phyloP scores from a whole-genome alignment of 2,888 invertebrate species.

The Hecatera dysodea region DNA sequence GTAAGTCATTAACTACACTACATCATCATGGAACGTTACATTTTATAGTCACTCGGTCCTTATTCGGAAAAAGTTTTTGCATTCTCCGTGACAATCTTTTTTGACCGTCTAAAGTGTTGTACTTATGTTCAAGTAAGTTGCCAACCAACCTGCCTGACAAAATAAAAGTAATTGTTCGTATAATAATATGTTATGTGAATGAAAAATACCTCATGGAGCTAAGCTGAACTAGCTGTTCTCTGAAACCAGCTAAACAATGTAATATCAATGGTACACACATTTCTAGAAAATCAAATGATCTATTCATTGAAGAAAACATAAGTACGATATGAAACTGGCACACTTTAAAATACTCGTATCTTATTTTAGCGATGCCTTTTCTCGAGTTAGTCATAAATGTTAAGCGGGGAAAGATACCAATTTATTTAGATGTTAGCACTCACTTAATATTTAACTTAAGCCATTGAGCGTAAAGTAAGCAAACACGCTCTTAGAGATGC shows the following conservation, averaged over 20 bases:
- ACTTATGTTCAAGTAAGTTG: neutral
- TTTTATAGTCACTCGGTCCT: constrained; percentile 58
- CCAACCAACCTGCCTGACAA: neutral
- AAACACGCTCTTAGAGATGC: constrained; percentile 50
- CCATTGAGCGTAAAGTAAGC: constrained; percentile 47
- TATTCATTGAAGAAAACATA: neutral
- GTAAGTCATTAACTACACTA: constrained; percentile 51
- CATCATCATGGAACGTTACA: constrained; percentile 49
- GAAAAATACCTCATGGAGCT: too few relatives aligned
- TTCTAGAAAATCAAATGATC: too few relatives aligned
- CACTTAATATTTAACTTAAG: constrained; percentile 40
- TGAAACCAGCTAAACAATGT: too few relatives aligned
- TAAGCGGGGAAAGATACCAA: constrained; percentile 17
- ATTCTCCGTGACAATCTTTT: constrained; percentile 21
- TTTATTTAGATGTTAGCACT: constrained; percentile 45
- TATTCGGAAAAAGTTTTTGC: constrained; percentile 36
- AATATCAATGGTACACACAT: too few relatives aligned
- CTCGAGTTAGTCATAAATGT: constrained; percentile 27
- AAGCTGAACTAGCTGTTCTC: too few relatives aligned
- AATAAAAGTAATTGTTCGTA: neutral
- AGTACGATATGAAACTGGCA: neutral
- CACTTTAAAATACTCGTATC: neutral
- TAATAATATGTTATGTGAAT: too few relatives aligned
- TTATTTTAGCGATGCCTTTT: neutral
- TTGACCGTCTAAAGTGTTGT: constrained; percentile 7